Percentiles rank a stretch among this genome's conserved stretches.
phyloP scores from a whole-genome alignment of 2,797 vertebrate genomes.

The Taeniopygia guttata region DNA sequence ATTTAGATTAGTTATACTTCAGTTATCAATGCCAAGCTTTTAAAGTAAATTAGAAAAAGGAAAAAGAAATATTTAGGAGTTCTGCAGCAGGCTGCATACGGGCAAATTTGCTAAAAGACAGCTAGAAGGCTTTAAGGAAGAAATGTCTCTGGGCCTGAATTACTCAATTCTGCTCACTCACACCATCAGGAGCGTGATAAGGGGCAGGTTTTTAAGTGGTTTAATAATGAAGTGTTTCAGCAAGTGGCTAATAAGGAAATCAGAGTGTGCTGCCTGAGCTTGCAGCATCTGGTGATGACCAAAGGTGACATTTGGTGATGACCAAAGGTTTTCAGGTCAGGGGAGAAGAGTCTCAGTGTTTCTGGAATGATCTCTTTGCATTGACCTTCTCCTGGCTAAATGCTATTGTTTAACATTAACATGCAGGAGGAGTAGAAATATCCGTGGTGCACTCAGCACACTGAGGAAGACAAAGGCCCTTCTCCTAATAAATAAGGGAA shows the following conservation, averaged over 20 bases:
- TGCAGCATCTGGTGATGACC: background rate
- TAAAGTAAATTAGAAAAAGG: background rate
- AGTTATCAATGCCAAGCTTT: background rate
- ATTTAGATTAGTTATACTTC: background rate
- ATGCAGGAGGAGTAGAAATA: background rate
- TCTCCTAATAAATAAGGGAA: background rate
- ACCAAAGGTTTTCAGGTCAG: too few species aligned
- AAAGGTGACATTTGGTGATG: background rate
- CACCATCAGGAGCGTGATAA: background rate
- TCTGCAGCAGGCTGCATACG: background rate
- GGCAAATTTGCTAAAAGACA: background rate
- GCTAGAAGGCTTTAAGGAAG: background rate
- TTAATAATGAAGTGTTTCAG: background rate
- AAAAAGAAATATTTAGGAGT: background rate
- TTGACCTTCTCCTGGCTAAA: background rate
- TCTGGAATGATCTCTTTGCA: background rate
- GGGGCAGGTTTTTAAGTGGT: background rate
- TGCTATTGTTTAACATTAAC: background rate
- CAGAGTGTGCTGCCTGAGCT: background rate
- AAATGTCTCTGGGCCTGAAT: background rate
- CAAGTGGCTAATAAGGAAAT: background rate
- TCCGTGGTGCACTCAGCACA: accelerated
- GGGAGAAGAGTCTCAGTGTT: background rate
- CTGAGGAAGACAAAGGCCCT: background rate
- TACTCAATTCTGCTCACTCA: background rate